These are phyloP conservation scores for Zosterops pallidus DNA, from an alignment of 2,113 vertebrate species.

Conservation along the genomic window DNA sequence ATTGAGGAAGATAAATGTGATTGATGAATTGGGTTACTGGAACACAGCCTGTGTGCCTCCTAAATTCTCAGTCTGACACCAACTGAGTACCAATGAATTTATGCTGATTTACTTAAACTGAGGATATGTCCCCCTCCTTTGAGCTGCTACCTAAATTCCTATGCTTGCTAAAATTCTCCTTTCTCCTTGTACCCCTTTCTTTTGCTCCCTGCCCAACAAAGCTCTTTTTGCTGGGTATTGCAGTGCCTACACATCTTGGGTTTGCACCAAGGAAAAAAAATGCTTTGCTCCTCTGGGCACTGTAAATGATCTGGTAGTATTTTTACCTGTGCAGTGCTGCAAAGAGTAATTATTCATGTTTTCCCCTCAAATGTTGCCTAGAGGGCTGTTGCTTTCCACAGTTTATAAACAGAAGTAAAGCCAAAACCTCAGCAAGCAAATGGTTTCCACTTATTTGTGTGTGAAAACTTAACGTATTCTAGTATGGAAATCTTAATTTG, in stretches of 20 bases:
- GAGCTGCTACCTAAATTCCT: background rate
- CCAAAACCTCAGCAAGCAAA: slow-evolving; percentile 19
- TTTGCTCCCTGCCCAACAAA: background rate
- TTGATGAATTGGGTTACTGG: background rate
- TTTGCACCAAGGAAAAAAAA: slow-evolving; percentile 5
- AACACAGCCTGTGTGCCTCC: background rate
- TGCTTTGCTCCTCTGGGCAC: slow-evolving; percentile 5
- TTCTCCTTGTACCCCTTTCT: background rate
- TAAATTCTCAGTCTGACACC: background rate
- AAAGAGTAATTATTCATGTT: slow-evolving; percentile 10
- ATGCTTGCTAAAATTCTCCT: background rate
- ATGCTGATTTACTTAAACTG: background rate
- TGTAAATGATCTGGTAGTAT: slow-evolving; percentile 8
- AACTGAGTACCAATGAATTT: background rate
- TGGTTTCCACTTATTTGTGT: background rate
- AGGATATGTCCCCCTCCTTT: background rate
- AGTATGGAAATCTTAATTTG: slow-evolving; percentile 13
- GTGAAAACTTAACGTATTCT: slow-evolving; percentile 1
- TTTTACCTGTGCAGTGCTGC: slow-evolving; percentile 32
- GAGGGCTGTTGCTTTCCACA: slow-evolving; percentile 19
- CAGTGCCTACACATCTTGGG: slow-evolving; percentile 14
- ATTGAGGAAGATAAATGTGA: background rate
- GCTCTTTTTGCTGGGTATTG: background rate
- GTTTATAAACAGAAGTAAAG: slow-evolving; percentile 15
- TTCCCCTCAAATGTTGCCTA: background rate